phyloP scores from a whole-genome alignment of 2,888 invertebrate species.

The Cephus spinipes region DNA sequence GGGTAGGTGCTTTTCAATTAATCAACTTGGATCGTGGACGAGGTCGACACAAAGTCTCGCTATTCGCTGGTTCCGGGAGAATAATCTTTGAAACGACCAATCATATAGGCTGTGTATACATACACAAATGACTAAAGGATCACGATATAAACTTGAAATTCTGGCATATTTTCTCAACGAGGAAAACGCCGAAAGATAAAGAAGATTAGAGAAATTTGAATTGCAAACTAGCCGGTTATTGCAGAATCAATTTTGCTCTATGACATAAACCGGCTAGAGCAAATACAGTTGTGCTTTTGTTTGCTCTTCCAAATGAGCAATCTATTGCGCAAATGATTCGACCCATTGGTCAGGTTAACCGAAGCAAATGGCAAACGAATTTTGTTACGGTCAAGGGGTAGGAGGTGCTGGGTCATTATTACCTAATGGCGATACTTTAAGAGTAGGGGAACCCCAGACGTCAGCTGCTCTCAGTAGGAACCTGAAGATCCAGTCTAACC shows the following conservation, averaged over 20 bases:
- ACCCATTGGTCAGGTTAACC: not conserved
- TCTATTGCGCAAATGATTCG: not conserved
- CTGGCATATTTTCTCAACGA: too few relatives aligned
- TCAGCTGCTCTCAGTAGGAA: not conserved
- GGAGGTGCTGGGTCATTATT: not conserved
- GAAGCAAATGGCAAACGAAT: not conserved
- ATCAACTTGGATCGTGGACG: not conserved
- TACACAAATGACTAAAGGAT: not conserved
- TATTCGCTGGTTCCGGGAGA: not conserved
- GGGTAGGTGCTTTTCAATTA: not conserved
- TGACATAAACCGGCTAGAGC: too few relatives aligned
- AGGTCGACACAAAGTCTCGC: not conserved
- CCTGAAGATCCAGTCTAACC: not conserved
- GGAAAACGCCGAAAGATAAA: too few relatives aligned
- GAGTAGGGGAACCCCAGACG: not conserved
- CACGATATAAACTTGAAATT: not conserved
- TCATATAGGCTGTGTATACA: not conserved
- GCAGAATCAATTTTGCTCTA: not conserved
- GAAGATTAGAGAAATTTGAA: not conserved
- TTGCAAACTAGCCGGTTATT: not conserved
- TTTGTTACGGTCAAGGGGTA: not conserved
- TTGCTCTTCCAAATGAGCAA: not conserved
- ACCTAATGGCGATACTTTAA: not conserved
- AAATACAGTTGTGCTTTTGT: not conserved
- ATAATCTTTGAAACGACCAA: not conserved